Evolutionary conservation across 2,888 invertebrate species (phyloP).

Genomic region (Caenorhabditis plicata): DNA sequence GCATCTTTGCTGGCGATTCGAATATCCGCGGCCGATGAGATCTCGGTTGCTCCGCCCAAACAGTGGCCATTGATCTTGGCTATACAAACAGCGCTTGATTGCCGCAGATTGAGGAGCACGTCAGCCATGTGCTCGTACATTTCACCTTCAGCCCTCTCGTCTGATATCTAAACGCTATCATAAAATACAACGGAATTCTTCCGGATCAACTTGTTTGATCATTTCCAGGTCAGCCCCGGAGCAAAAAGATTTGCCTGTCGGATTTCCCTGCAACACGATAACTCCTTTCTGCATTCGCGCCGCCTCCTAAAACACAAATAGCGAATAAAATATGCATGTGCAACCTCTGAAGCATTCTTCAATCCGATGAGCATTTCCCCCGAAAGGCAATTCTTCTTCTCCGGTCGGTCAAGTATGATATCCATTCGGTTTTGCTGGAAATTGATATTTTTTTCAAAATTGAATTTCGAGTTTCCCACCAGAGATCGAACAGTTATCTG

Average conservation of each 20-base stretch:
- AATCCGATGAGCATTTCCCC: conserved; percentile 39
- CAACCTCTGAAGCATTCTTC: conserved; percentile 18
- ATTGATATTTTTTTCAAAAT: neutral
- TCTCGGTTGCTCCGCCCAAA: conserved; percentile 46
- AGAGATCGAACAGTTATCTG: too few relatives aligned
- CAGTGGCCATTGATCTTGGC: conserved; percentile 39
- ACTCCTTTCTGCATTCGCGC: conserved; percentile 10
- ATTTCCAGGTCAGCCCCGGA: conserved; percentile 41
- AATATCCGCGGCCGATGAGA: conserved; percentile 37
- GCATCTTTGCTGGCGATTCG: conserved; percentile 32
- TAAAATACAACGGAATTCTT: neutral
- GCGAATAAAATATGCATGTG: too few relatives aligned
- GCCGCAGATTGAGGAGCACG: conserved; percentile 13
- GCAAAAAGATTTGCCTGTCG: conserved; percentile 41
- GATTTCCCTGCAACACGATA: conserved; percentile 29
- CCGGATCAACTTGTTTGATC: conserved; percentile 27
- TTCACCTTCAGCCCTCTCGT: conserved; percentile 20
- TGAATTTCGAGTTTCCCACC: too few relatives aligned
- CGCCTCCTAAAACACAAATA: too few relatives aligned
- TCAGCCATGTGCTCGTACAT: conserved; percentile 42
- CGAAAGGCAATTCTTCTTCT: conserved; percentile 40
- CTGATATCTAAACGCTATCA: conserved; percentile 16
- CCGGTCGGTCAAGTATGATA: conserved; percentile 34
- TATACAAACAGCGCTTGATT: conserved; percentile 25
- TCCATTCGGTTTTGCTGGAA: conserved; percentile 12